Percentiles rank a stretch among this genome's conserved stretches.
These are phyloP conservation scores for Calonectris borealis DNA, from an alignment of 2,113 vertebrate genomes.

Conservation along the genomic window DNA sequence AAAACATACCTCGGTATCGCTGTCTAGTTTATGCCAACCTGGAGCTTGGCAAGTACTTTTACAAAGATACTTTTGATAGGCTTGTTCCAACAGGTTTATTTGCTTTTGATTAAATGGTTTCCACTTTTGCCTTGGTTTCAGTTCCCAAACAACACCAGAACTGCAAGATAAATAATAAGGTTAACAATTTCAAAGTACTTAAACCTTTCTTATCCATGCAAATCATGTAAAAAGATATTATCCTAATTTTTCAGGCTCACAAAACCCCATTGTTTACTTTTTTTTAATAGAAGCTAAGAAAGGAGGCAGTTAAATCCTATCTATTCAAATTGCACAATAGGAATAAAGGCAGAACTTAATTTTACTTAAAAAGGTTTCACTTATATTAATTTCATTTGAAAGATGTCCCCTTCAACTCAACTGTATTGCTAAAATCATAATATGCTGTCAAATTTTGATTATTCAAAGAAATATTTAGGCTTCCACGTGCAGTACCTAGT, in stretches of 20 bases:
- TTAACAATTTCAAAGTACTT: not conserved
- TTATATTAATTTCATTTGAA: not conserved
- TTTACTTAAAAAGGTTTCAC: not conserved
- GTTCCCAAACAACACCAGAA: conserved; percentile 95
- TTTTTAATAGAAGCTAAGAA: not conserved
- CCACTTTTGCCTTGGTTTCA: conserved; percentile 90
- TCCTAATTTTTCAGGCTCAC: not conserved
- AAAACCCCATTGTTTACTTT: rapidly evolving
- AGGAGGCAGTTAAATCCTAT: not conserved
- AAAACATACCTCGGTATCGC: conserved; percentile 82
- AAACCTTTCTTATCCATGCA: not conserved
- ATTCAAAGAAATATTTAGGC: not conserved
- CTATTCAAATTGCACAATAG: not conserved
- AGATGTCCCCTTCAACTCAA: not conserved
- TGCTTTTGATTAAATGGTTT: conserved; percentile 92
- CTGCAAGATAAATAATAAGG: conserved; percentile 66
- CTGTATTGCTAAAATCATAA: not conserved
- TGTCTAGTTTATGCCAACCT: conserved; percentile 85
- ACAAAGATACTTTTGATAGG: conserved; percentile 80
- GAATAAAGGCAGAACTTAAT: not conserved
- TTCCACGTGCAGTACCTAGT: conserved; percentile 79
- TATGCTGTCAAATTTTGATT: not conserved
- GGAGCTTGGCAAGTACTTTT: not conserved
- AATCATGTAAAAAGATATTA: not conserved
- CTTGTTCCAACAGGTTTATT: conserved; percentile 87